These are phyloP conservation scores for Mycogona germanica DNA, from an alignment of 2,888 invertebrate species.

Conservation along the genomic window DNA sequence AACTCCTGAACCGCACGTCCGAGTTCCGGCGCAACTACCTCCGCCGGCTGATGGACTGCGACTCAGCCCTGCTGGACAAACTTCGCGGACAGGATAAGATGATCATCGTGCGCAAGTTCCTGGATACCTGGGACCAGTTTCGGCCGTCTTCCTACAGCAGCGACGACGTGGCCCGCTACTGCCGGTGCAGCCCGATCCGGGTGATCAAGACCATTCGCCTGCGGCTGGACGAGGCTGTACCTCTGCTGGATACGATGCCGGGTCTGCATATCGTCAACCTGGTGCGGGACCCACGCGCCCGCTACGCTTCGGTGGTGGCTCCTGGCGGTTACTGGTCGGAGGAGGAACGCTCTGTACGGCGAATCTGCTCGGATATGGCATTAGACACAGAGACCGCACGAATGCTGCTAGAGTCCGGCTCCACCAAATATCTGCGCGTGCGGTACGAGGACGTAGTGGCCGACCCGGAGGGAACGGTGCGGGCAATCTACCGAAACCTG, in stretches of 20 bases:
- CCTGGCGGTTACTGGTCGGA: neutral
- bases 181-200: neutral
- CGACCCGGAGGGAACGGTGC: neutral
- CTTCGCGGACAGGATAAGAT: neutral
- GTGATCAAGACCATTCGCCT: constrained; percentile 19
- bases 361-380: constrained; percentile 10
- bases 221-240: neutral
- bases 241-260: neutral
- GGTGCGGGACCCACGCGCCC: constrained; percentile 14
- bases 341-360: neutral
- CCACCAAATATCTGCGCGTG: neutral
- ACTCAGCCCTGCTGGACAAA: constrained; percentile 1
- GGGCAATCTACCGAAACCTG: constrained; percentile 1
- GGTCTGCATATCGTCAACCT: constrained; percentile 11
- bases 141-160: neutral
- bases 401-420: neutral
- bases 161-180: neutral
- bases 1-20: neutral
- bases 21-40: neutral
- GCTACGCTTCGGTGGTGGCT: neutral
- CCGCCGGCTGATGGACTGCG: constrained; percentile 7
- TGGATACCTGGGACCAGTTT: neutral
- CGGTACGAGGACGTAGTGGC: constrained; percentile 15
- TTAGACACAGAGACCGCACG: constrained; percentile 1
- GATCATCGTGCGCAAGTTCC: constrained; percentile 16